Percentiles rank a stretch among this genome's conserved stretches.
These are phyloP conservation scores for Takifugu flavidus DNA, from an alignment of 2,113 vertebrate species.

Conservation along the genomic window DNA sequence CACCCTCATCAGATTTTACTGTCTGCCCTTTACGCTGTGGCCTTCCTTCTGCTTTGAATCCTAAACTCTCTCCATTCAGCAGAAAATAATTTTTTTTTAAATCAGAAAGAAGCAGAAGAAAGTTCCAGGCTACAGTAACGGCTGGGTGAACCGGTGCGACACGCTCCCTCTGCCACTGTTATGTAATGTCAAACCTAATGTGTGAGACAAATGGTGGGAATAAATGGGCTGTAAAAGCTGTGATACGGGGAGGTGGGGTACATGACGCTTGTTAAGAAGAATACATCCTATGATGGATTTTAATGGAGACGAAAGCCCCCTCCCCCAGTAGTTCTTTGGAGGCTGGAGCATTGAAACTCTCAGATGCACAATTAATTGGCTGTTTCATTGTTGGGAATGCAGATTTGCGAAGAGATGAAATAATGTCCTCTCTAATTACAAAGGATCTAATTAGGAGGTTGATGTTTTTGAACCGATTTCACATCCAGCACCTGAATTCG, in stretches of 20 bases:
- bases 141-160: conserved; percentile 22
- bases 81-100: neutral
- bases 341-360: too few relatives aligned
- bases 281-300: too few relatives aligned
- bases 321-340: too few relatives aligned
- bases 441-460: too few relatives aligned
- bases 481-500: too few relatives aligned
- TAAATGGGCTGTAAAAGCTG: conserved; percentile 26
- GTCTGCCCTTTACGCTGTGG: conserved; percentile 1
- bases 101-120: conserved; percentile 7
- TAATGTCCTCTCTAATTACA: too few relatives aligned
- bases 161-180: conserved; percentile 33
- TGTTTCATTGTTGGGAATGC: too few relatives aligned
- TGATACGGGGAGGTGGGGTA: neutral
- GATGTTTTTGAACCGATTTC: too few relatives aligned
- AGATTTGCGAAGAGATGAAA: too few relatives aligned
- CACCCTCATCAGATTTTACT: neutral
- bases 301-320: too few relatives aligned
- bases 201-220: conserved; percentile 22
- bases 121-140: conserved; percentile 19
- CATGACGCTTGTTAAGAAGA: too few relatives aligned
- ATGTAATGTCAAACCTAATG: conserved; percentile 44
- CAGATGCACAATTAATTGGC: too few relatives aligned
- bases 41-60: neutral
- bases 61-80: neutral